Conservation (phyloP, 2,113 vertebrate species). For the Rhinopithecus roxellana region DNA sequence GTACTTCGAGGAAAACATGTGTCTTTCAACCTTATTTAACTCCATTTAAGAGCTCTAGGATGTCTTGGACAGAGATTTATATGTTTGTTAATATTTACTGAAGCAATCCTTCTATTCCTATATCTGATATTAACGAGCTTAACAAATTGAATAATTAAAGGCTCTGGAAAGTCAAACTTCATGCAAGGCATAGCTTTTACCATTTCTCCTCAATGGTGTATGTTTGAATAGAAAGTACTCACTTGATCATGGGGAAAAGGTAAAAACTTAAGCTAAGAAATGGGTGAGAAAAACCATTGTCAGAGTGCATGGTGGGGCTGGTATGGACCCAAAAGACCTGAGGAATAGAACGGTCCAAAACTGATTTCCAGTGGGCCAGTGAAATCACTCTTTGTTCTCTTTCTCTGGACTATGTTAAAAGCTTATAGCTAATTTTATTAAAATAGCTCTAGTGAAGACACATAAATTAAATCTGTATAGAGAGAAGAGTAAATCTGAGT, state of each 20-base stretch:
- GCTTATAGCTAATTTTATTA: neutral
- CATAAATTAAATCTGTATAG: neutral
- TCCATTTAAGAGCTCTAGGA: neutral
- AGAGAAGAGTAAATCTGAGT: neutral
- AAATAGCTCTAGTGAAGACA: neutral
- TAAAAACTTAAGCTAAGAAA: neutral
- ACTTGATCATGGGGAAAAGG: neutral
- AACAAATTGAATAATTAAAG: conserved; percentile 27
- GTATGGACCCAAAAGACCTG: neutral
- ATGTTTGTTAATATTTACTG: neutral
- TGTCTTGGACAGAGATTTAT: neutral
- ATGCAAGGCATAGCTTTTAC: neutral
- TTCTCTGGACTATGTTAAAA: neutral
- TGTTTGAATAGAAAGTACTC: neutral
- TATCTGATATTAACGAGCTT: neutral
- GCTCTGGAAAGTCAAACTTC: neutral
- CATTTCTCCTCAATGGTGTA: neutral
- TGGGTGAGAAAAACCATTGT: neutral
- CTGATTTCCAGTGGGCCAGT: neutral
- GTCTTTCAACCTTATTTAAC: neutral
- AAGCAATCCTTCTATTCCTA: neutral
- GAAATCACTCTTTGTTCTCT: neutral
- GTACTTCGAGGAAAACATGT: neutral
- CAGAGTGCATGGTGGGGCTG: neutral
- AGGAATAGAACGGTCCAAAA: conserved; percentile 8